Conservation (phyloP, 2,797 vertebrate species). For the Australoheros facetus region DNA sequence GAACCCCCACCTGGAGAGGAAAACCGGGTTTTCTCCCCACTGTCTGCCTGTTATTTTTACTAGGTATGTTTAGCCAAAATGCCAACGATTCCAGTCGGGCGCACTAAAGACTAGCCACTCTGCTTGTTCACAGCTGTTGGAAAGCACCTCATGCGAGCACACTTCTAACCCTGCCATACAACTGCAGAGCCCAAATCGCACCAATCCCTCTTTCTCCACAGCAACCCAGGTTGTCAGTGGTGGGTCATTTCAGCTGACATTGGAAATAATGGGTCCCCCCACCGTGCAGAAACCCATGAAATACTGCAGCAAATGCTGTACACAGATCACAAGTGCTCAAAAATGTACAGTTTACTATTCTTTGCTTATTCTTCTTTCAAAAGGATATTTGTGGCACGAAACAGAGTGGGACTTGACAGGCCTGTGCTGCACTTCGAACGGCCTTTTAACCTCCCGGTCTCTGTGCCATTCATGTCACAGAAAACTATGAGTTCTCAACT, state of each 20-base stretch:
- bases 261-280: neutral
- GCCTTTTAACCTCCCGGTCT: neutral
- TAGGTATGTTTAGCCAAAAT: neutral
- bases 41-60: neutral
- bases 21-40: neutral
- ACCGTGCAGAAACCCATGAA: conserved; percentile 1
- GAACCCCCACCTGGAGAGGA: neutral
- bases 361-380: neutral
- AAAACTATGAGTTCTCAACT: neutral
- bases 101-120: neutral
- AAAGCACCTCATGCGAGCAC: neutral
- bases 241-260: conserved; percentile 9
- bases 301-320: conserved; percentile 3
- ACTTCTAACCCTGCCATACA: conserved; percentile 4
- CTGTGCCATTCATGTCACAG: neutral
- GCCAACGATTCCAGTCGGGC: neutral
- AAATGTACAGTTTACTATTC: neutral
- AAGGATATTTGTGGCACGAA: neutral
- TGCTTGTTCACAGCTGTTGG: neutral
- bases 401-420: neutral
- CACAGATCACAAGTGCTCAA: neutral
- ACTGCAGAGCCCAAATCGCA: neutral
- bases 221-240: conserved; percentile 1
- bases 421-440: neutral
- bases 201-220: conserved; percentile 12